Base-by-base conservation (phyloP, 1,140 invertebrate genomes). In the Papilio polyxenes region DNA sequence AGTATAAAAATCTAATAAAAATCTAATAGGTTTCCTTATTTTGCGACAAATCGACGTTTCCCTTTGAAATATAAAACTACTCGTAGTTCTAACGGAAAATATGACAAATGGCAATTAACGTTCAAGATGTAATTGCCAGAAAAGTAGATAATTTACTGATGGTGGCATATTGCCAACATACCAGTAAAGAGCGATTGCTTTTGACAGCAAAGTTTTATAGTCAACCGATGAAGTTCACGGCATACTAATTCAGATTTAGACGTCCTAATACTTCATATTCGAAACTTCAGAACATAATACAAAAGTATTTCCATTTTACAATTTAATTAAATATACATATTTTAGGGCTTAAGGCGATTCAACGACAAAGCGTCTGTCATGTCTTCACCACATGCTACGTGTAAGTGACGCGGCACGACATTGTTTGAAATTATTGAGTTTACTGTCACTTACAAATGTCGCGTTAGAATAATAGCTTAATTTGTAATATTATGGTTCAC, bases 81-180 rank as follows among this genome's bases (percentile, higher is more conserved):
- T 62, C 59, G 13, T 37, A 72, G 31, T 1, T 0, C 62, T 17
- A 15, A 37, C 23, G 37, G 37, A 72, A 72, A 40, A 13, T 37
- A 17, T 72, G 62, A 72, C 9, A 15, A 23, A 31, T 10, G 13
- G 65, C 65, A 72, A 72, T 72, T 72, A 72, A 72, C 31, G 31
- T 37, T 40, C 5, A 15, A 72, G 6, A 72, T 17, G 65, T 72
- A 72, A 72, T 72, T 72, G 31, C 2, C 65, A 4, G 65, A 72
- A 72, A 72, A 72, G 13, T 72, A 72, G 65, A 72, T 72, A 72
- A 72, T 72, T 72, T 40, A 72, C 65, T 56, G 53, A 65, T 13
- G 8, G 31, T 72, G 65, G 65, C 65, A 37, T 72, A 11, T 37
- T 17, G 65, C 65, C 65, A 72, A 15, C 11, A 72, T 72, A 23